Evolutionary conservation across 2,113 vertebrate genomes (phyloP).

Genomic region (Saiga tatarica): DNA sequence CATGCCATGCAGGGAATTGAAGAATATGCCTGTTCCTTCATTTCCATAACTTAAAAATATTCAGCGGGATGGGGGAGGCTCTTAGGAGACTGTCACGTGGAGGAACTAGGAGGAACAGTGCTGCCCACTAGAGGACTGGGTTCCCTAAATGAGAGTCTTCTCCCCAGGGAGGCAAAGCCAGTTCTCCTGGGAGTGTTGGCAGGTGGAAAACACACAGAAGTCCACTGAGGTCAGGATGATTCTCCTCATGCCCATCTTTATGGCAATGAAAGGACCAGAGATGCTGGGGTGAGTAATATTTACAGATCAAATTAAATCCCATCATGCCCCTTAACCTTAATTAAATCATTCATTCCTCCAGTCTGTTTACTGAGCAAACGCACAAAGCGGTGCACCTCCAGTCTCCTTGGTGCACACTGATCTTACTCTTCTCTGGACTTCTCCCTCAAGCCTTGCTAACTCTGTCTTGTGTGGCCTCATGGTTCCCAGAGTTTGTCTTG

Average conservation of each 20-base stretch:
- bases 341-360: not conserved
- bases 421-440: not conserved
- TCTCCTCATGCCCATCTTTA: not conserved
- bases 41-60: conserved; percentile 61
- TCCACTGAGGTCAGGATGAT: not conserved
- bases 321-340: not conserved
- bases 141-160: not conserved
- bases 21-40: not conserved
- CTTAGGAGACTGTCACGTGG: not conserved
- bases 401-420: not conserved
- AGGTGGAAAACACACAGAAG: not conserved
- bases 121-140: not conserved
- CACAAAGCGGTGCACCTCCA: not conserved
- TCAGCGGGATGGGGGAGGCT: not conserved
- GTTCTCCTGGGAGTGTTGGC: not conserved
- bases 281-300: not conserved
- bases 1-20: not conserved
- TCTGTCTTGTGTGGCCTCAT: not conserved
- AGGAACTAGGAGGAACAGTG: not conserved
- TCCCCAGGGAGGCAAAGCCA: not conserved
- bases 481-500: not conserved
- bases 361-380: not conserved
- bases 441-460: not conserved
- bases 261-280: not conserved
- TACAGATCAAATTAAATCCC: not conserved